Base-by-base conservation (phyloP, 2,888 invertebrate genomes). In the Spatulosminthurus flaviceps region DNA sequence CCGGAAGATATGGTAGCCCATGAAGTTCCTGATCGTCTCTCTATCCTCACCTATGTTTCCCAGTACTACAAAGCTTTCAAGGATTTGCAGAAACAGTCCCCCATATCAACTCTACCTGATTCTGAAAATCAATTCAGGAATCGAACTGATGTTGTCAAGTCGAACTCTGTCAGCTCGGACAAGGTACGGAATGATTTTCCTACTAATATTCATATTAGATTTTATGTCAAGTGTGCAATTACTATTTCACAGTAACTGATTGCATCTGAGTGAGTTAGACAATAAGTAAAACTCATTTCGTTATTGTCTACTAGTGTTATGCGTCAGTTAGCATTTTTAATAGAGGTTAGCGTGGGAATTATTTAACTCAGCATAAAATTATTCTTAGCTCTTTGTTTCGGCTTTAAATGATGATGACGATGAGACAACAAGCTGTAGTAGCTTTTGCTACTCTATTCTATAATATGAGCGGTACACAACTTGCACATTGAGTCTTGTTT, bases 1-100 rank as follows among this genome's bases (percentile, higher is more conserved):
- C 78, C 81, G 19, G 79, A 81, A 81, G 84, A 85, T 69, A 85
- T 85, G 85, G 80, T 81, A n/a, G 81, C 82, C 26, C 81, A 80
- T 80, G 82, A 83, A 81, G 82, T 84, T 79, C 85, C 85, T 81
- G 85, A 85, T 78, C 82, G 84, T 69, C 81, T 85, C 61, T 83
- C 83, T 42, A 84, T 85, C 64, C 82, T 85, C 72, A 85, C 85
- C 34, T 85, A 85, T 74, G 84, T 85, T 67, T 84, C 85, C 43
- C 85, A 85, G 80, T 82, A 78, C 61, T 85, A 85, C 82, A 82
- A 80, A 79, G 76, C 84, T 9, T 84, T 85, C 79, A 85, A 85
- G 66, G 67, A 26, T 29, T 29, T 43, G 16, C 79, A 79, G 43
- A 74, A 79, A 24, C 73, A 79, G 69, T 51, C 69, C 66, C 41